Conservation (phyloP, 2,888 invertebrate genomes). For the Macaria liturata region DNA sequence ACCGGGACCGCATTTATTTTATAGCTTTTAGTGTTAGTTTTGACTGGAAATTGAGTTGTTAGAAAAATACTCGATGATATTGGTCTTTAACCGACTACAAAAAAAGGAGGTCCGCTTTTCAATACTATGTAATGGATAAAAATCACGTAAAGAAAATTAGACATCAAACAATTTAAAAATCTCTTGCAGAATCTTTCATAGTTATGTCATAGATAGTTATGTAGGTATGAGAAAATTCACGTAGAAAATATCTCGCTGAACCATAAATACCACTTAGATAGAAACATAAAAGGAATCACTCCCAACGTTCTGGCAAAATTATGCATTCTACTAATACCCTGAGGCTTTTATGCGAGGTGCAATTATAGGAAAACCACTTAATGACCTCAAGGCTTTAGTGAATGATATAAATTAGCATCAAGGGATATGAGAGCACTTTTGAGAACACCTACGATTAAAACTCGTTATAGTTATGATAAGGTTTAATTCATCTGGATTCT, state of each 20-base stretch:
- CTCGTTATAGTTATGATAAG: not conserved
- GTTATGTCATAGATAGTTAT: too few species aligned
- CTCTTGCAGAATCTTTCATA: too few species aligned
- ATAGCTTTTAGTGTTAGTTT: constrained; percentile 7
- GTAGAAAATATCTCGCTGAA: constrained; percentile 44
- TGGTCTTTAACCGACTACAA: too few species aligned
- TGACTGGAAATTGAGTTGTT: constrained; percentile 1
- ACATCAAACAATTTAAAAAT: too few species aligned
- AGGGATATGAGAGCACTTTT: constrained; percentile 23
- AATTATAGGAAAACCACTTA: constrained; percentile 45
- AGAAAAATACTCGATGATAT: not conserved
- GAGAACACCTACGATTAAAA: constrained; percentile 20
- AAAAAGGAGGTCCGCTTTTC: too few species aligned
- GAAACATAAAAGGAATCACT: constrained; percentile 68
- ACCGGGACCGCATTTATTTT: constrained; percentile 31
- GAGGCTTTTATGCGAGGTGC: constrained; percentile 36
- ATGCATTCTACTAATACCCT: constrained; percentile 52
- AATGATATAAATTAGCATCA: constrained; percentile 41
- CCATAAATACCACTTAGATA: constrained; percentile 70
- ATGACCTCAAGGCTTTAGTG: constrained; percentile 36
- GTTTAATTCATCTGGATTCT: not conserved
- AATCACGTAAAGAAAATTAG: too few species aligned
- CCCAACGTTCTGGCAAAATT: constrained; percentile 63
- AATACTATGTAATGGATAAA: too few species aligned
- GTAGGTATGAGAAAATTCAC: constrained; percentile 3